Conservation (phyloP, 2,797 vertebrate genomes). For the Lepilemur ruficaudatus region DNA sequence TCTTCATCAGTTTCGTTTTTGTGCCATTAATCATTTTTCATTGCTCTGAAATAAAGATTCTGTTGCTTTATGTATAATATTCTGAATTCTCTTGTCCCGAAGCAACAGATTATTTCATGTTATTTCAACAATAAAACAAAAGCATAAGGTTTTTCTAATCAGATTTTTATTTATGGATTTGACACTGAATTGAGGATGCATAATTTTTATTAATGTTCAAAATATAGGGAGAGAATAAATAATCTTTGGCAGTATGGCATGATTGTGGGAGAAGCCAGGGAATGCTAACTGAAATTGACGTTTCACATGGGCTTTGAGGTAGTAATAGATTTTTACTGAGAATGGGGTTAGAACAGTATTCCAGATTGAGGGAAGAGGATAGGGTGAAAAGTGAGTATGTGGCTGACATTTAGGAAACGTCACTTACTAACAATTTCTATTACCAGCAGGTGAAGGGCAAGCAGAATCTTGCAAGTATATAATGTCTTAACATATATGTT, state of each 20-base stretch:
- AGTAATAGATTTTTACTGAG: neutral
- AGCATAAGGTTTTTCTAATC: neutral
- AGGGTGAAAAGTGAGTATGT: neutral
- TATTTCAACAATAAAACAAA: neutral
- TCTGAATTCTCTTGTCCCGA: neutral
- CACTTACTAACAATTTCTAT: neutral
- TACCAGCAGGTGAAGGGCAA: neutral
- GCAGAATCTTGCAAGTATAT: neutral
- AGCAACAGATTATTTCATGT: neutral
- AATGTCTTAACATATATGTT: neutral
- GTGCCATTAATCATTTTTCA: neutral
- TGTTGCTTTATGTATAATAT: neutral
- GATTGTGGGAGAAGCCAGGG: neutral
- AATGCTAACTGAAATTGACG: neutral
- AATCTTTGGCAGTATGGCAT: neutral
- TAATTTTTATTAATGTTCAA: neutral
- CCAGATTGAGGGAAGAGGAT: neutral
- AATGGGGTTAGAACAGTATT: neutral
- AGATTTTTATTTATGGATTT: neutral
- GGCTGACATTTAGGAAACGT: neutral
- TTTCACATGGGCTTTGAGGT: neutral
- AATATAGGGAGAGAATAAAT: neutral
- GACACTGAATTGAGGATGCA: neutral
- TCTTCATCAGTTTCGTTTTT: neutral
- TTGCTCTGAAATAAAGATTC: neutral